Evolutionary conservation across 2,113 vertebrate species (phyloP).

Genomic region (Turnix velox): DNA sequence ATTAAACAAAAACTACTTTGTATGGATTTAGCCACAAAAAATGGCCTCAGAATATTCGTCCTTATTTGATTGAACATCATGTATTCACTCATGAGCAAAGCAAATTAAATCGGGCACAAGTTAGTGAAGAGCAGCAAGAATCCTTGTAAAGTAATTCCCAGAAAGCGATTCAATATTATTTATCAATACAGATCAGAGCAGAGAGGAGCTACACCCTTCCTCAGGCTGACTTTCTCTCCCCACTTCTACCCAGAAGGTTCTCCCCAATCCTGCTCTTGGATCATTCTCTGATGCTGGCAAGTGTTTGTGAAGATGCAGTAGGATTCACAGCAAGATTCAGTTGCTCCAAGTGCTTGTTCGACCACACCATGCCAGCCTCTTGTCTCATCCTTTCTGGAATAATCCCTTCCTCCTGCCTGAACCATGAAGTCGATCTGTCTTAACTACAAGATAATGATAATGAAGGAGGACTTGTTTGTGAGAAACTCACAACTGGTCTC

Average conservation of each 20-base stretch:
- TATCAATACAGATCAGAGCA: background rate
- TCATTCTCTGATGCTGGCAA: fast-evolving
- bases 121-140: background rate
- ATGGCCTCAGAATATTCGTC: background rate
- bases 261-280: too few relatives aligned
- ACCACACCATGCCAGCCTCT: fast-evolving
- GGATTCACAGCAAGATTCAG: background rate
- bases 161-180: background rate
- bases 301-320: fast-evolving
- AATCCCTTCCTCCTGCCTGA: background rate
- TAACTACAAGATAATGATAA: background rate
- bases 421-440: fast-evolving
- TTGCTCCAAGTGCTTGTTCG: fast-evolving
- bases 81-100: background rate
- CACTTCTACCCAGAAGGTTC: background rate
- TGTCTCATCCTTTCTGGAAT: background rate
- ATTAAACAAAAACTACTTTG: background rate
- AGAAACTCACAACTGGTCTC: background rate
- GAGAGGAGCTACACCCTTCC: background rate
- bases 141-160: background rate
- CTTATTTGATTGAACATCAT: background rate
- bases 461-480: background rate
- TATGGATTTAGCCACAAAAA: background rate
- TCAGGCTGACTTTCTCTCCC: background rate
- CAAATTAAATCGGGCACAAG: background rate